Percentiles rank a stretch among this genome's conserved stretches.
Evolutionary conservation across 2,797 vertebrate genomes (phyloP).

Genomic region (Acanthopagrus latus): DNA sequence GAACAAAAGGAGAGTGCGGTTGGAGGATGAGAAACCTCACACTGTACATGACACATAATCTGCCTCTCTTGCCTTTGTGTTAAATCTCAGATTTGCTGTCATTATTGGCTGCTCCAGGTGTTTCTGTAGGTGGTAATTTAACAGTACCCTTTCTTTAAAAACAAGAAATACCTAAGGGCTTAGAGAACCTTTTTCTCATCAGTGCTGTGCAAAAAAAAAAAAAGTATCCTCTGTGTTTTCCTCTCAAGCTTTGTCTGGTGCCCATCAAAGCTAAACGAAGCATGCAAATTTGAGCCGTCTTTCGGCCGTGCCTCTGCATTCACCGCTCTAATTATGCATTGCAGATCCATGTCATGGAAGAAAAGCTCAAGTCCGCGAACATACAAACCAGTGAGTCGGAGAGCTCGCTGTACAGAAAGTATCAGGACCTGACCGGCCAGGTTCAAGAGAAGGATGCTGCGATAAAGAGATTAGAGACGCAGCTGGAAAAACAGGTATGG

Average conservation of each 20-base stretch:
- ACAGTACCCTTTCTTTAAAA: conserved; percentile 51
- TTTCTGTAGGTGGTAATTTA: conserved; percentile 69
- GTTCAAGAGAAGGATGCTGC: conserved; percentile 88
- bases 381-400: conserved; percentile 88
- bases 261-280: conserved; percentile 27
- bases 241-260: conserved; percentile 37
- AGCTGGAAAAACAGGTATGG: conserved; percentile 93
- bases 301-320: conserved; percentile 12
- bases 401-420: conserved; percentile 87
- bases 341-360: conserved; percentile 94
- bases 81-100: conserved; percentile 66
- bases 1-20: conserved; percentile 42
- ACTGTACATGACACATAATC: conserved; percentile 16
- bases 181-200: conserved; percentile 27
- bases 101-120: conserved; percentile 68
- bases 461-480: conserved; percentile 89
- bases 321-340: conserved; percentile 64
- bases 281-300: conserved; percentile 23
- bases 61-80: conserved; percentile 33
- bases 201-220: conserved; percentile 1
- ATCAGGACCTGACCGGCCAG: conserved; percentile 88
- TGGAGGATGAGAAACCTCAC: conserved; percentile 32
- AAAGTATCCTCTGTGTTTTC: conserved; percentile 25
- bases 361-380: conserved; percentile 90
- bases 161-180: conserved; percentile 54